Base-by-base conservation (phyloP, 2,113 vertebrate genomes). In the Malaclemys terrapin region DNA sequence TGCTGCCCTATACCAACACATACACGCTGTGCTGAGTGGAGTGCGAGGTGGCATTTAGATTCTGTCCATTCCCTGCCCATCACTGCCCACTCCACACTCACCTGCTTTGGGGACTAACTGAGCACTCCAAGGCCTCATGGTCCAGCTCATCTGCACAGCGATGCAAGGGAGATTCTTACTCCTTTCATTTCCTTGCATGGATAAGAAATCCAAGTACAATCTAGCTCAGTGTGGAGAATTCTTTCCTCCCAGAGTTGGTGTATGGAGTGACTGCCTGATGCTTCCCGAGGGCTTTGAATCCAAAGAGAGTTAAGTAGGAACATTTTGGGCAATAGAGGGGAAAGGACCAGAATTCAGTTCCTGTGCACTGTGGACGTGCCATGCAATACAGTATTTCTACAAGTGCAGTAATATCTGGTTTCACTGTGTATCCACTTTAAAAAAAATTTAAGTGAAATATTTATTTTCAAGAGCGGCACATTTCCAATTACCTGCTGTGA, bases 161-260 rank as follows among this genome's bases (percentile, higher is more conserved):
- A 31, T 62, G 57, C 69, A 42, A 25, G 45, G 42, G 45, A 24
- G 25, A 29, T 45, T 49, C 80, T 82, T 93, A 92, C 22, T 54
- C 86, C 59, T 93, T 91, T 5, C 16, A 24, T 91, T 81, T 84
- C 89, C 59, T 38, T 95, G 50, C 79, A 76, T 79, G 7, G 45
- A 56, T 56, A 79, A 94, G 84, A 89, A 97, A 94, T 59, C 59
- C 79, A n/a, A 35, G 7, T 50, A 1, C 5, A 38, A 69, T 82
- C 82, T 87, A 87, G 78, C 76, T 85, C 50, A 76, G 82, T 31
- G 47, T 47, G 0, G 1, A 52, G 19, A 96, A 53, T 90, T 0
- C 1, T 90, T 92, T 82, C 50, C 62, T 62, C 10, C 31, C 47
- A 80, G 69, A 8, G 14, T n/a, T 76, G 75, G 16, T 82, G 49